Conservation (phyloP, 2,797 vertebrate species). For the Chiropotes sagulatus region DNA sequence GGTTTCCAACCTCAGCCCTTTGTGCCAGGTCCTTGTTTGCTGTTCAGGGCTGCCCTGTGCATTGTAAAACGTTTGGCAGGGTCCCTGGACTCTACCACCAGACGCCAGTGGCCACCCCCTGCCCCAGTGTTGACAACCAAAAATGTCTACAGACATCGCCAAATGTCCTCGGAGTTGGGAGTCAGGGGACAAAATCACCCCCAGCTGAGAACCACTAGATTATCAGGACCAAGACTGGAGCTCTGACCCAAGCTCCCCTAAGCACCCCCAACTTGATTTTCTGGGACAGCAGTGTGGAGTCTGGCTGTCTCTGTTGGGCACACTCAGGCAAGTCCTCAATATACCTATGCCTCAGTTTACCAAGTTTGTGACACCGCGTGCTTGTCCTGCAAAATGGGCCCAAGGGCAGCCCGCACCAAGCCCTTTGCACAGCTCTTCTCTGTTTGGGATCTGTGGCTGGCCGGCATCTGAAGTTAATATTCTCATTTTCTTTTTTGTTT, state of each 20-base stretch:
- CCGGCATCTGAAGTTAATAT: not conserved
- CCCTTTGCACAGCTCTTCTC: not conserved
- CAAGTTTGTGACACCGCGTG: not conserved
- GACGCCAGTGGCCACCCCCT: not conserved
- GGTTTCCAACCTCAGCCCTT: not conserved
- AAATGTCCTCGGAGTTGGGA: too few species aligned
- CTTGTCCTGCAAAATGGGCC: not conserved
- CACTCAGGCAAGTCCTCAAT: not conserved
- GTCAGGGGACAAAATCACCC: not conserved
- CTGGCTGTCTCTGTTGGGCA: not conserved
- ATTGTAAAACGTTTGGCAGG: fast-evolving
- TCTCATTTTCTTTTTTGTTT: not conserved
- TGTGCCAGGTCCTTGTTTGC: fast-evolving
- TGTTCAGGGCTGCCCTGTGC: not conserved
- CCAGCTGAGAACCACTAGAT: not conserved
- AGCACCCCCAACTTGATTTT: not conserved
- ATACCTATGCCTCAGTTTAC: not conserved
- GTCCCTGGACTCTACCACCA: not conserved
- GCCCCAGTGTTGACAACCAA: not conserved
- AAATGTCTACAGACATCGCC: not conserved
- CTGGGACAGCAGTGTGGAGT: not conserved
- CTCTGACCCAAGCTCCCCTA: not conserved
- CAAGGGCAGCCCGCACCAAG: too few species aligned
- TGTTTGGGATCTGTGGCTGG: not conserved
- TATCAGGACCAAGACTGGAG: not conserved